Percentiles rank a stretch among this genome's conserved stretches.
Conservation (phyloP, 2,888 invertebrate species). For the Drosophila testacea region DNA sequence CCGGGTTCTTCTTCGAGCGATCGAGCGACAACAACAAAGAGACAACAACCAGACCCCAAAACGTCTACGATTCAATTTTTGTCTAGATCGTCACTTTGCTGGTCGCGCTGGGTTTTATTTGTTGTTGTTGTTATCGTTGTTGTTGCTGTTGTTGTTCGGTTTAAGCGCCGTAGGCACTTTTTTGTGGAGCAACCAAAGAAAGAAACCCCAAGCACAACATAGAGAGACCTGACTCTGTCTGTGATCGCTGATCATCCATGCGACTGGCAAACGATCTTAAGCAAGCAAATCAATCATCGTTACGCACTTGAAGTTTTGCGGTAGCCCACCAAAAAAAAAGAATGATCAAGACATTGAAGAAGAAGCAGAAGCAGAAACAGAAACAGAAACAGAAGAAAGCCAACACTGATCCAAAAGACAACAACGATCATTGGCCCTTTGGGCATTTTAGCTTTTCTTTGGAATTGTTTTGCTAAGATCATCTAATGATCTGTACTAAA, state of each 20-base stretch:
- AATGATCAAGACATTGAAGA: constrained; percentile 12
- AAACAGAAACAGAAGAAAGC: constrained; percentile 27
- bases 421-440: constrained; percentile 30
- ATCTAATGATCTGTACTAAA: constrained; percentile 33
- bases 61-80: constrained; percentile 70
- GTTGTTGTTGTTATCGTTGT: constrained; percentile 35
- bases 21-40: constrained; percentile 48
- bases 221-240: background rate
- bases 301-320: constrained; percentile 59
- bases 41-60: constrained; percentile 10
- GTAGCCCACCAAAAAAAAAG: constrained; percentile 20
- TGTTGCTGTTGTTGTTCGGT: constrained; percentile 25
- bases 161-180: constrained; percentile 72
- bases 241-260: constrained; percentile 35
- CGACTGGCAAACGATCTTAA: constrained; percentile 40
- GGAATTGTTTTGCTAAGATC: constrained; percentile 20
- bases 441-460: constrained; percentile 34
- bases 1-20: constrained; percentile 77
- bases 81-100: constrained; percentile 74
- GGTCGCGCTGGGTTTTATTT: constrained; percentile 10
- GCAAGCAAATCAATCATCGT: constrained; percentile 76
- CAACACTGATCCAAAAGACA: constrained; percentile 33
- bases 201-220: constrained; percentile 15
- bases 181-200: constrained; percentile 55
- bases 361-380: constrained; percentile 15